These are phyloP conservation scores for Saxidomus purpurata DNA, from an alignment of 1,140 invertebrate species.

Conservation along the genomic window DNA sequence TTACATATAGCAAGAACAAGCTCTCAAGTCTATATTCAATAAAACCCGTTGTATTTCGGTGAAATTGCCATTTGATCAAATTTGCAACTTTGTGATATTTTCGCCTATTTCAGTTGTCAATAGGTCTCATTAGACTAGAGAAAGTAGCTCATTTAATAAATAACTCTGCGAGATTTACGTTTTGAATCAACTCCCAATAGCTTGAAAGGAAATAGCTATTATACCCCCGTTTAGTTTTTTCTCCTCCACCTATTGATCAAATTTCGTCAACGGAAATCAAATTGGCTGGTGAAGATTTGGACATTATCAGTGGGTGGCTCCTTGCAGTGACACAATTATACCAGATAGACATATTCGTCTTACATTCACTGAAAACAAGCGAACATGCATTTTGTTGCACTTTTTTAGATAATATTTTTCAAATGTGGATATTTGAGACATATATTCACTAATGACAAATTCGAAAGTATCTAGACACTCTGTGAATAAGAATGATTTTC, in stretches of 20 bases:
- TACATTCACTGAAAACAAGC: too few relatives aligned
- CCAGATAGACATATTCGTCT: neutral
- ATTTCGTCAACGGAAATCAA: slow-evolving; percentile 11
- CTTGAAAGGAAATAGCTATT: neutral
- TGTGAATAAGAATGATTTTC: too few relatives aligned
- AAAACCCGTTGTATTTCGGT: slow-evolving; percentile 11
- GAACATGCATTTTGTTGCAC: too few relatives aligned
- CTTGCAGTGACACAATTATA: neutral
- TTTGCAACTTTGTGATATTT: slow-evolving; percentile 21
- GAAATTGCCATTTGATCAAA: slow-evolving; percentile 34
- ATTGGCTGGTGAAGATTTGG: slow-evolving; percentile 22
- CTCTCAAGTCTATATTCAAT: slow-evolving; percentile 2
- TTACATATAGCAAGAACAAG: neutral
- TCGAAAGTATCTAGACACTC: too few relatives aligned
- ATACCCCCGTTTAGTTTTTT: slow-evolving; percentile 1
- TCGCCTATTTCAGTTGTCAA: slow-evolving; percentile 1
- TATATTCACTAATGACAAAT: too few relatives aligned
- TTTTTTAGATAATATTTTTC: too few relatives aligned
- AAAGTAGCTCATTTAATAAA: slow-evolving; percentile 17
- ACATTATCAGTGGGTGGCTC: neutral
- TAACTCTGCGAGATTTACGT: slow-evolving; percentile 5
- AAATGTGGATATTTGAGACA: too few relatives aligned
- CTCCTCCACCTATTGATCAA: slow-evolving; percentile 10
- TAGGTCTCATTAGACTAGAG: slow-evolving; percentile 15
- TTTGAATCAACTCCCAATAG: slow-evolving; percentile 17